Conservation (phyloP, 2,888 invertebrate species). For the Ligdia adustata region DNA sequence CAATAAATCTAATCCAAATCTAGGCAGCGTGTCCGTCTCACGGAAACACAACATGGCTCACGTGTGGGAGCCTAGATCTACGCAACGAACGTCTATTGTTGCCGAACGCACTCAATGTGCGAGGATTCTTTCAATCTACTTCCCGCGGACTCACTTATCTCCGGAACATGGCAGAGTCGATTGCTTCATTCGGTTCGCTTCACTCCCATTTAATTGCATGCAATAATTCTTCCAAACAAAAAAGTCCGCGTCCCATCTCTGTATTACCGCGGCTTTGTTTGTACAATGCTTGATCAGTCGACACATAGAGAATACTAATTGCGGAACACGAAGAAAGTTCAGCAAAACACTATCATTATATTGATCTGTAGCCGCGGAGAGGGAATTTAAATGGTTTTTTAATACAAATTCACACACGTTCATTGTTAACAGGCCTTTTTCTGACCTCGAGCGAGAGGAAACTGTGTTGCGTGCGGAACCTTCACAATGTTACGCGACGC, state of each 20-base stretch:
- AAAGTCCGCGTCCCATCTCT: background rate
- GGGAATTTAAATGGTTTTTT: constrained; percentile 30
- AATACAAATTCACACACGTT: constrained; percentile 43
- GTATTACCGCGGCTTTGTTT: constrained; percentile 5
- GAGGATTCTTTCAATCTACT: constrained; percentile 21
- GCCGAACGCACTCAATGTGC: constrained; percentile 35
- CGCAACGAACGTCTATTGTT: constrained; percentile 49
- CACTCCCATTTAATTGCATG: background rate
- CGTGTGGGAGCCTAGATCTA: constrained; percentile 42
- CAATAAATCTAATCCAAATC: constrained; percentile 10
- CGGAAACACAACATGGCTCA: constrained; percentile 39
- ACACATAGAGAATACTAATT: constrained; percentile 18
- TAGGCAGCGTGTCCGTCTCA: constrained; percentile 31
- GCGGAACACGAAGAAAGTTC: constrained; percentile 23
- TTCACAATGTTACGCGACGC: constrained; percentile 27
- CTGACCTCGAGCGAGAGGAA: constrained; percentile 30
- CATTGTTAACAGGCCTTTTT: constrained; percentile 41
- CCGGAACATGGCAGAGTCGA: constrained; percentile 6
- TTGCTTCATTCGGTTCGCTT: constrained; percentile 12
- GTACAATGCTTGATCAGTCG: background rate
- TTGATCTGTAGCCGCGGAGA: constrained; percentile 21
- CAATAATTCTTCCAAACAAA: constrained; percentile 6
- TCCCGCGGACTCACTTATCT: constrained; percentile 21
- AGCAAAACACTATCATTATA: constrained; percentile 25
- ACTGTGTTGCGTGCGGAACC: constrained; percentile 46